Evolutionary conservation across 2,888 invertebrate species (phyloP), one percentile per base, ranked within the genome.

Genomic region (Melikaiella ostensackeni): DNA sequence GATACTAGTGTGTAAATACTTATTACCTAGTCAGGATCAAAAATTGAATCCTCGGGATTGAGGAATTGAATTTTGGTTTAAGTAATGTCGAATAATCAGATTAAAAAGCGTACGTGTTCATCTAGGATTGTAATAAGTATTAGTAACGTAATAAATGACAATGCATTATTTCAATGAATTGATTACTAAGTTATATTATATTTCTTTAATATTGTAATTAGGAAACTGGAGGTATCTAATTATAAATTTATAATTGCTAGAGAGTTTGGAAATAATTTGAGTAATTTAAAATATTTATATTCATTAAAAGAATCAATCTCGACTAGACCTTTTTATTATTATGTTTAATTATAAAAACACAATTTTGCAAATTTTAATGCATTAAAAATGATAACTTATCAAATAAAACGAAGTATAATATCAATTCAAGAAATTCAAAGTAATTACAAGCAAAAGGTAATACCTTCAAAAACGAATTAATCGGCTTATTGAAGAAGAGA

Each of bases 71-170:
- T 70, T 70, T 70, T 70, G 46, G 46, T 70, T 70, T 50, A 9
- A 50, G 50, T 70, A 70, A 30, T 70, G 50, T 16, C 27, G 59
- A 50, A 70, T 46, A 64, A 21, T 46, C 30, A 70, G 27, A 33
- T 70, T 70, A 76, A 63, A 75, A 75, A 82, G 84, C 82, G 76
- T 87, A 84, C 86, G 88, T 88, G 88, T 88, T 88, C 87, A 88
- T 84, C 84, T 88, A 88, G 86, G 77, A 84, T 87, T 84, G 78
- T 88, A 88, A 85, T 78, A 79, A 84, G 80, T 82, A 80, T 70
- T 50, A 50, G 70, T 50, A 46, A 70, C 30, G 50, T 46, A 70
- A 70, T 70, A 70, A 70, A 70, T 50, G 70, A 70, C 70, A 70
- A 50, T 70, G 46, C 30, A 70, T 66, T 66, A 70, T 70, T 70